Conservation (phyloP, 2,888 invertebrate species). For the Tridacna crocea region DNA sequence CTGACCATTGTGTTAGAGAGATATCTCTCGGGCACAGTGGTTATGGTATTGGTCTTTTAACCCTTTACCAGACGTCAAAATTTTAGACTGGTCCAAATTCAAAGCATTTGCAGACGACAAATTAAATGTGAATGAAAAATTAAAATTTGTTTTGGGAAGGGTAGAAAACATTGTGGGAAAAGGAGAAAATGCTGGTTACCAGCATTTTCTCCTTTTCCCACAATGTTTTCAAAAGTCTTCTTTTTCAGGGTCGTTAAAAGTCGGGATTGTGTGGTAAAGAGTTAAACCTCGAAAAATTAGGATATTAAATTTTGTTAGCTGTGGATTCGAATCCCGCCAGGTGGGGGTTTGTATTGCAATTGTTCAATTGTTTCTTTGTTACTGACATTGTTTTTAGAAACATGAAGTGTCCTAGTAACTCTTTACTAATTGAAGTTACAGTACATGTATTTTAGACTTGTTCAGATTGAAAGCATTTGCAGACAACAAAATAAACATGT, state of each 20-base stretch:
- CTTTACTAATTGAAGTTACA: too few relatives aligned
- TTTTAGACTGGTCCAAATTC: neutral
- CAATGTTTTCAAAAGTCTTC: neutral
- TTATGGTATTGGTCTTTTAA: neutral
- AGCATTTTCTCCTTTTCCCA: neutral
- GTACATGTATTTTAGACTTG: neutral
- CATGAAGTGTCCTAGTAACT: neutral
- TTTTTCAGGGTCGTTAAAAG: neutral
- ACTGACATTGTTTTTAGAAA: too few relatives aligned
- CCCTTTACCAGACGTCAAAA: neutral
- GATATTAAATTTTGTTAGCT: too few relatives aligned
- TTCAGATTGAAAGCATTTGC: too few relatives aligned
- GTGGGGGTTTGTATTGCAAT: too few relatives aligned
- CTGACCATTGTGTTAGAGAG: too few relatives aligned
- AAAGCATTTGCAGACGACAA: neutral
- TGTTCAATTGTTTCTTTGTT: too few relatives aligned
- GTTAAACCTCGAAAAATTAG: neutral
- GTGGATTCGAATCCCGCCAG: too few relatives aligned
- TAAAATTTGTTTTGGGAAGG: neutral
- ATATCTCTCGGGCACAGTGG: too few relatives aligned
- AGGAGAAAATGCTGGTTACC: neutral
- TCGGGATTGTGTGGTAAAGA: neutral
- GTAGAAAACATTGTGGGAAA: neutral
- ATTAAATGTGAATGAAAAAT: neutral
- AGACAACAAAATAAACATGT: too few relatives aligned